Evolutionary conservation across 2,797 vertebrate genomes (phyloP), one percentile per base, ranked within the genome.

Genomic region (Myiotriccus ornatus): DNA sequence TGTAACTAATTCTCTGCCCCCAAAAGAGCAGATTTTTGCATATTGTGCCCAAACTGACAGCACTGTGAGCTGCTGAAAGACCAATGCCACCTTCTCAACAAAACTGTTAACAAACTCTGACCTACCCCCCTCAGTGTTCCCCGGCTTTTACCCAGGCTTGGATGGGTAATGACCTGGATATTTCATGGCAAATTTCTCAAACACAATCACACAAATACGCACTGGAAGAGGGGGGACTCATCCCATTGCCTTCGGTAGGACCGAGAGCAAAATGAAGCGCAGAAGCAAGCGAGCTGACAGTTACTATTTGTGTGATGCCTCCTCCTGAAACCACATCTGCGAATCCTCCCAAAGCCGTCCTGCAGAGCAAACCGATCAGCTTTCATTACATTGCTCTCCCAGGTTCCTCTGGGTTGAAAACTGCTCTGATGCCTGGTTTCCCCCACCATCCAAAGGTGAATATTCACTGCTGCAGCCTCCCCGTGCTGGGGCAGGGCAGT

Each of bases 151-250:
- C n/a, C 23, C 53, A 39, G 67, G 47, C 32, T 32, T 55, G 60
- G 23, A 55, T 73, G 81, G 67, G 41, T 46, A 89, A 71, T 35
- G 70, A 50, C 90, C 91, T 90, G 53, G 89, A 85, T 94, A 94
- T 68, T 94, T 93, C 96, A 91, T 20, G 57, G 41, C 65, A 77
- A 28, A 93, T 90, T 84, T 89, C 79, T 89, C 91, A 94, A 53
- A 89, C 28, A 74, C 49, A 41, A 65, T 73, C 87, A 55, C 55
- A 78, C n/a, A 44, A 64, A 62, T 24, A 82, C 3, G 21, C 49
- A 21, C n/a, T 57, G 65, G 84, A 77, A 86, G 63, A n/a, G 50
- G 14, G 35, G 49, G 37, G 27, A 60, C 25, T 68, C 43, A 5
- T 47, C 52, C 75, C 65, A 7, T 37, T 59, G 89, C 93, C 87